phyloP scores from a whole-genome alignment of 2,113 vertebrate genomes.

The Oriolus oriolus region DNA sequence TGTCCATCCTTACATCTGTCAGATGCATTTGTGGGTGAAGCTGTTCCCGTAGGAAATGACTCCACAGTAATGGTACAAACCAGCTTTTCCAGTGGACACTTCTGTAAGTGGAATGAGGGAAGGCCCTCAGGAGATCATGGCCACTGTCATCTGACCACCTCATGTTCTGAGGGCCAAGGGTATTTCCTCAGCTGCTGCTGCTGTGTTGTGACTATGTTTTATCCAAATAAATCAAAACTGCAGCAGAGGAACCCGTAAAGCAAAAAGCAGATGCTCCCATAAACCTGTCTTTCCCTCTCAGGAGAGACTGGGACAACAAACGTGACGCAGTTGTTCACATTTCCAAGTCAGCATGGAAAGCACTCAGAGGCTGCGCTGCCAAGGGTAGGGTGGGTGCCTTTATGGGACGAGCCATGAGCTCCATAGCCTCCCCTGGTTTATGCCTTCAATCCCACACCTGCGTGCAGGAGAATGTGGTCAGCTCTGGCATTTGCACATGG shows the following conservation, averaged over 20 bases:
- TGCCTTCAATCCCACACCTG: not conserved
- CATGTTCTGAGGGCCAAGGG: not conserved
- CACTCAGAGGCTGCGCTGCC: fast-evolving
- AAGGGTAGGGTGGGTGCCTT: not conserved
- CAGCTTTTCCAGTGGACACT: not conserved
- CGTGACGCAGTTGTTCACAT: fast-evolving
- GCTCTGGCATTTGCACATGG: not conserved
- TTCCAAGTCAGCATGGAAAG: not conserved
- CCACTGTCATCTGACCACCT: not conserved
- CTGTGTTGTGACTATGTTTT: not conserved
- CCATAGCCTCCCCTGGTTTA: not conserved
- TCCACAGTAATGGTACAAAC: not conserved
- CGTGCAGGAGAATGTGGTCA: not conserved
- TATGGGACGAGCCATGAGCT: not conserved
- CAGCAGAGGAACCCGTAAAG: not conserved
- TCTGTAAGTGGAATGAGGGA: not conserved
- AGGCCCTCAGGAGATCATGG: not conserved
- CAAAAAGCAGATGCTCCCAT: not conserved
- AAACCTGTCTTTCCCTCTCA: not conserved
- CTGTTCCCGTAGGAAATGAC: not conserved
- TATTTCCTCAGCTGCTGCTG: not conserved
- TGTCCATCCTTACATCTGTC: not conserved
- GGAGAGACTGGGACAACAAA: not conserved
- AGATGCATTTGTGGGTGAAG: not conserved
- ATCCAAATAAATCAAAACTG: not conserved